A percentile compares a stretch with the other conserved stretches of the same genome.
These are phyloP conservation scores for Athalia cordata DNA, from an alignment of 2,888 invertebrate species.

Conservation along the genomic window DNA sequence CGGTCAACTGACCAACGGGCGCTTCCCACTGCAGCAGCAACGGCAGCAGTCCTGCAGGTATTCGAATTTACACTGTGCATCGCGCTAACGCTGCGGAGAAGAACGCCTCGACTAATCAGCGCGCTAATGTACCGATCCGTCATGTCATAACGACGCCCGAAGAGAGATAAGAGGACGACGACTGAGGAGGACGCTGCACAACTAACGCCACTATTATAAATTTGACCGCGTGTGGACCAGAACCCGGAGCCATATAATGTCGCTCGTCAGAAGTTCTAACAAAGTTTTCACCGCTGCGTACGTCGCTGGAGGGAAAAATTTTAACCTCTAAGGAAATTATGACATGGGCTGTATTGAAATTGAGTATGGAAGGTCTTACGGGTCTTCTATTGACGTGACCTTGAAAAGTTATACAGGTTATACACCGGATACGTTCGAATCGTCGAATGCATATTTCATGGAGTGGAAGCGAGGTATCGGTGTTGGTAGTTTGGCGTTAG, in stretches of 20 bases:
- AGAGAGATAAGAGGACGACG: conserved; percentile 54
- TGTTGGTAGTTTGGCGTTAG: conserved; percentile 26
- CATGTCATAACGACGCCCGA: conserved; percentile 60
- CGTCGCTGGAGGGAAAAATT: not conserved
- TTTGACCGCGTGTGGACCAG: too few species aligned
- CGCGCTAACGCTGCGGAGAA: not conserved
- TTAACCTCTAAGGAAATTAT: too few species aligned
- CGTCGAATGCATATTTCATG: conserved; percentile 37
- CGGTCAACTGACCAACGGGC: too few species aligned
- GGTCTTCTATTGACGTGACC: not conserved
- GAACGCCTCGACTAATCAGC: conserved; percentile 60
- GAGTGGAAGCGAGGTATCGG: conserved; percentile 20
- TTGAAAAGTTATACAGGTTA: conserved; percentile 17
- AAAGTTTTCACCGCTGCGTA: conserved; percentile 14
- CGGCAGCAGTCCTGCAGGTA: conserved; percentile 3
- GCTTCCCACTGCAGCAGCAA: too few species aligned
- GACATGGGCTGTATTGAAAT: not conserved
- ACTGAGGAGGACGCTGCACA: conserved; percentile 1
- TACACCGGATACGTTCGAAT: conserved; percentile 28
- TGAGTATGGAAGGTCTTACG: not conserved
- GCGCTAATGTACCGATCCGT: conserved; percentile 69
- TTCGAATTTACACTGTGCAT: conserved; percentile 29
- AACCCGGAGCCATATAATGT: conserved; percentile 10
- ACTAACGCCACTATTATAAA: too few species aligned
- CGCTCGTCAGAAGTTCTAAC: not conserved